phyloP scores from a whole-genome alignment of 2,888 invertebrate genomes.

The Cyclophora albipunctata region DNA sequence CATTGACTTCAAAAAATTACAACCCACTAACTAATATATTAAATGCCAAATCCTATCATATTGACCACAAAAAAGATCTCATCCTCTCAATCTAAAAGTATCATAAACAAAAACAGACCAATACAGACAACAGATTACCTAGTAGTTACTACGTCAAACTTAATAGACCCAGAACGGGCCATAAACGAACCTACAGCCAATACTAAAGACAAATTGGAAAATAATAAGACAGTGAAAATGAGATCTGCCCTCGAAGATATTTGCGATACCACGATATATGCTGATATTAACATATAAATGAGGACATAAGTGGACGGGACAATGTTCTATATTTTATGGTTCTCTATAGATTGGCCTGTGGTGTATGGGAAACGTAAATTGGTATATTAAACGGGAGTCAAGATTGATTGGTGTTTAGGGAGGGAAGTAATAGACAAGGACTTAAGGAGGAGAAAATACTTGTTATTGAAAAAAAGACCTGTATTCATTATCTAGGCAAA shows the following conservation, averaged over 20 bases:
- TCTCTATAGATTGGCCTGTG: slow-evolving; percentile 40
- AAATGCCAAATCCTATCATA: too few species aligned
- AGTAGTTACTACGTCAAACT: too few species aligned
- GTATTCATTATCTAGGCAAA: not conserved
- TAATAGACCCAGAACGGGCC: slow-evolving; percentile 26
- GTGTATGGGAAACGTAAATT: slow-evolving; percentile 44
- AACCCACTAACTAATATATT: too few species aligned
- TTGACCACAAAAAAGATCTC: too few species aligned
- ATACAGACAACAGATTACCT: too few species aligned
- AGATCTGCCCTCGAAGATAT: slow-evolving; percentile 66
- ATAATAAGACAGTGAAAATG: slow-evolving; percentile 74
- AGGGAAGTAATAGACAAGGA: too few species aligned
- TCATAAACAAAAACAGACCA: too few species aligned
- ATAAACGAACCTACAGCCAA: slow-evolving; percentile 69
- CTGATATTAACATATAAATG: slow-evolving; percentile 73
- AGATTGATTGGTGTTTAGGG: slow-evolving; percentile 24
- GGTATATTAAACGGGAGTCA: slow-evolving; percentile 28
- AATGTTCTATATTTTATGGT: slow-evolving; percentile 47
- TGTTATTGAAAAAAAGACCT: not conserved
- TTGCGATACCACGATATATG: slow-evolving; percentile 66
- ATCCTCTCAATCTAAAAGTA: too few species aligned
- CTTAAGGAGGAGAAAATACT: not conserved
- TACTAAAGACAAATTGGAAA: slow-evolving; percentile 72
- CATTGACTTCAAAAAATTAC: too few species aligned
- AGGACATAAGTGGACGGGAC: slow-evolving; percentile 68